Evolutionary conservation across 2,797 vertebrate genomes (phyloP).

Genomic region (Zonotrichia albicollis): DNA sequence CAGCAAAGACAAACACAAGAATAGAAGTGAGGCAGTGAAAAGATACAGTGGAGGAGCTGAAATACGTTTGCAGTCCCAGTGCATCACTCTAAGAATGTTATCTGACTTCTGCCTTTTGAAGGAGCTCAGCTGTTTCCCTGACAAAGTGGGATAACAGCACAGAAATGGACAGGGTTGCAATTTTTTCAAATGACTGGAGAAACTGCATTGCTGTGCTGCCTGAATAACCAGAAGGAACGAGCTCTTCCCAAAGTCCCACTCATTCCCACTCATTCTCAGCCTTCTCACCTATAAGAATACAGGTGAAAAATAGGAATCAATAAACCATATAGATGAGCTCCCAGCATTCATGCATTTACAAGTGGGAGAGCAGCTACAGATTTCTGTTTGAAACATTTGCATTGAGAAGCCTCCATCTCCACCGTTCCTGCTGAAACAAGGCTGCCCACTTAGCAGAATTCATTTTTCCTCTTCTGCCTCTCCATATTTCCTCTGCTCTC

Average conservation of each 20-base stretch:
- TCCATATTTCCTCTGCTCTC: not conserved
- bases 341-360: conserved; percentile 12
- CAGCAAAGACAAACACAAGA: conserved; percentile 25
- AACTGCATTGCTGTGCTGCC: conserved; percentile 14
- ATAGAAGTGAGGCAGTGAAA: conserved; percentile 4
- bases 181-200: conserved; percentile 35
- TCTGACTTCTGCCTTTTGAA: conserved; percentile 55
- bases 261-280: conserved; percentile 45
- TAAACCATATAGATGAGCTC: conserved; percentile 43
- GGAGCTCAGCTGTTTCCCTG: conserved; percentile 49
- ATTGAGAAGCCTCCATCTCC: not conserved
- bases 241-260: conserved; percentile 46
- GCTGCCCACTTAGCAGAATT: not conserved
- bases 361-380: conserved; percentile 8
- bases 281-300: not conserved
- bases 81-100: conserved; percentile 19
- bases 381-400: not conserved
- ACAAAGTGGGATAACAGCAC: conserved; percentile 47
- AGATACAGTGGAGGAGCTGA: not conserved
- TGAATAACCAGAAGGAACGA: conserved; percentile 39
- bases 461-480: not conserved
- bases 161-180: conserved; percentile 26
- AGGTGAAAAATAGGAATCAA: conserved; percentile 18
- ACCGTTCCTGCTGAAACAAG: not conserved
- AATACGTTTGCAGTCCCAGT: not conserved